phyloP scores from a whole-genome alignment of 2,113 vertebrate species.

The Numenius arquata region DNA sequence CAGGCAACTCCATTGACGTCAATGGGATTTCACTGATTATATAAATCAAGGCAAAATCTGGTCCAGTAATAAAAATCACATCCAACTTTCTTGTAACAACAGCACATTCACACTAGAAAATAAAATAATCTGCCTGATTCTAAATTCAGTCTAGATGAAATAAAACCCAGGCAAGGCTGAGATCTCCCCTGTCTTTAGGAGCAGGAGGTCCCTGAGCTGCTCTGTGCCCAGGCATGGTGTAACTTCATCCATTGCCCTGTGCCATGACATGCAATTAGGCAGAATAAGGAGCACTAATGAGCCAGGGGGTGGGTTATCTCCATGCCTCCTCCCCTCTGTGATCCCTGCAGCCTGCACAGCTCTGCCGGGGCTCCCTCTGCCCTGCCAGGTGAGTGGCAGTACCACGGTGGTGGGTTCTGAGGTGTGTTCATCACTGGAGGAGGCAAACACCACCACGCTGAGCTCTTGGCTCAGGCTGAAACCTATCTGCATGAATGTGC shows the following conservation, averaged over 20 bases:
- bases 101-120: not conserved
- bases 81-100: constrained; percentile 38
- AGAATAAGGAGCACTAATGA: not conserved
- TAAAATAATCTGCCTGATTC: not conserved
- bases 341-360: not conserved
- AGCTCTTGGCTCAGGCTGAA: not conserved
- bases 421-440: not conserved
- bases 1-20: constrained; percentile 59
- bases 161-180: not conserved
- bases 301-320: not conserved
- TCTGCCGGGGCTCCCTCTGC: not conserved
- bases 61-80: constrained; percentile 34
- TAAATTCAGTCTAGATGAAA: not conserved
- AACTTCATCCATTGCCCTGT: not conserved
- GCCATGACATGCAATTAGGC: not conserved
- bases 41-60: constrained; percentile 45
- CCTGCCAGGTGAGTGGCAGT: not conserved
- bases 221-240: not conserved
- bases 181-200: not conserved
- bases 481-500: fast-evolving
- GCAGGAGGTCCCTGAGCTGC: not conserved
- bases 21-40: constrained; percentile 56
- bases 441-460: fast-evolving
- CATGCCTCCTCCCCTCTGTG: not conserved
- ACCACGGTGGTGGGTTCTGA: fast-evolving